Conservation (phyloP, 92 coral and sea anemone genomes). For the Actinernus sp. region DNA sequence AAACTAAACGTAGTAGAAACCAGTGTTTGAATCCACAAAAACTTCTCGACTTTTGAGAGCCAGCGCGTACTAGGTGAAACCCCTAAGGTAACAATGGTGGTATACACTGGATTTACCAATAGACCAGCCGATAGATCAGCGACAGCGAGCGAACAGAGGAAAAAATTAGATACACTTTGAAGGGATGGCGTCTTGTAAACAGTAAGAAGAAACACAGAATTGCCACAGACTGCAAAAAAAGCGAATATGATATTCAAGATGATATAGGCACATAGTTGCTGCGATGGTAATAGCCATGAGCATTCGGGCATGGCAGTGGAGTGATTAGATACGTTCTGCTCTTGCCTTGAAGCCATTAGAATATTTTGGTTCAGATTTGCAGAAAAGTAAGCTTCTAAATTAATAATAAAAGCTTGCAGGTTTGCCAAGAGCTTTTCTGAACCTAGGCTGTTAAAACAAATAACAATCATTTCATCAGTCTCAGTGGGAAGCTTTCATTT, state of each 20-base stretch:
- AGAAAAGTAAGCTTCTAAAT: too few relatives aligned
- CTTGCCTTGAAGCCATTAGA: too few relatives aligned
- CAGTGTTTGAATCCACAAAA: constrained; percentile 40
- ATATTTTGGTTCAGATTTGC: too few relatives aligned
- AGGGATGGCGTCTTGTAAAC: constrained; percentile 12
- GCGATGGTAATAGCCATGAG: not conserved
- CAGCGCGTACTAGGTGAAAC: constrained; percentile 43
- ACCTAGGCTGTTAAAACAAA: too few relatives aligned
- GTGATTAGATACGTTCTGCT: too few relatives aligned
- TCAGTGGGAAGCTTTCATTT: too few relatives aligned
- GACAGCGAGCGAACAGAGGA: constrained; percentile 25
- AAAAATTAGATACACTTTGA: constrained; percentile 32
- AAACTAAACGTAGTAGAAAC: constrained; percentile 25
- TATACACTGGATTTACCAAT: constrained; percentile 24
- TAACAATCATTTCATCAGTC: too few relatives aligned
- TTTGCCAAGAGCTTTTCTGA: too few relatives aligned
- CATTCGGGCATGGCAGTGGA: not conserved
- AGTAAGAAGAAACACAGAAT: constrained; percentile 14
- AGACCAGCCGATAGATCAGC: constrained; percentile 36
- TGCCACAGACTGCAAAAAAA: constrained; percentile 8
- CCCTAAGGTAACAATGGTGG: constrained; percentile 13
- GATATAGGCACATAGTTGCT: constrained; percentile 5
- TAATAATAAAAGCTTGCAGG: too few relatives aligned
- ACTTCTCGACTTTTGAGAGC: constrained; percentile 41
- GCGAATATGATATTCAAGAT: constrained; percentile 2